Base-by-base conservation (phyloP, 2,113 vertebrate genomes). In the Oncorhynchus tshawytscha region DNA sequence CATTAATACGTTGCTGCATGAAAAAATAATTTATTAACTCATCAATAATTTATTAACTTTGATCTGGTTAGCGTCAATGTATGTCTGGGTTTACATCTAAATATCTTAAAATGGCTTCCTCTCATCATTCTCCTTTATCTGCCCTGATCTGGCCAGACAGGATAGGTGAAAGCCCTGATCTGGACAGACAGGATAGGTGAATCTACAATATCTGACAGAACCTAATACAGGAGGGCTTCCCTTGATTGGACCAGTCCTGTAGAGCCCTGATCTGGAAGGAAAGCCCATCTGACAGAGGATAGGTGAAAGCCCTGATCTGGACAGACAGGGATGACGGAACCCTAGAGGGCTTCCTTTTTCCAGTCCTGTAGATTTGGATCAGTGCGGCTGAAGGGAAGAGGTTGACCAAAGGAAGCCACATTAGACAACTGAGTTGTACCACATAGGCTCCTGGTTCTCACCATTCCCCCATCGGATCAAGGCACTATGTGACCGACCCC, bases 1-100 rank as follows among this genome's bases (percentile, higher is more conserved):
- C 59, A 20, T 11, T 3, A 20, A 62, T n/a, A 62, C 4, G 8
- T 8, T 16, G 8, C 3, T 62, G 16, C 59, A 24, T 62, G 86
- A 86, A 31, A 89, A 90, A 87, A 83, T 24, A 31, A 72, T 88
- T 86, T 88, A 88, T 88, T 91, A 66, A 75, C 67, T 73, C 74
- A 78, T 16, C 34, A 78, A 59, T 79, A 54, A 75, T 51, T 25
- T 5, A 3, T 74, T 79, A 71, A 82, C 78, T 83, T 80, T 78
- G 45, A 84, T 72, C 68, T 22, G 39, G 60, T 12, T 73, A 73
- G 74, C 69, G 71, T 69, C 72, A 72, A 72, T n/a, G 72, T 29
- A 25, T 1, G n/a, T 78, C 16, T 69, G 27, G 69, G 70, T 71
- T 71, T 27, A 13, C 34, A 25, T 25, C 67, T 57, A 31, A 64